phyloP scores from a whole-genome alignment of 2,797 vertebrate species.

The Pteronotus mesoamericanus region DNA sequence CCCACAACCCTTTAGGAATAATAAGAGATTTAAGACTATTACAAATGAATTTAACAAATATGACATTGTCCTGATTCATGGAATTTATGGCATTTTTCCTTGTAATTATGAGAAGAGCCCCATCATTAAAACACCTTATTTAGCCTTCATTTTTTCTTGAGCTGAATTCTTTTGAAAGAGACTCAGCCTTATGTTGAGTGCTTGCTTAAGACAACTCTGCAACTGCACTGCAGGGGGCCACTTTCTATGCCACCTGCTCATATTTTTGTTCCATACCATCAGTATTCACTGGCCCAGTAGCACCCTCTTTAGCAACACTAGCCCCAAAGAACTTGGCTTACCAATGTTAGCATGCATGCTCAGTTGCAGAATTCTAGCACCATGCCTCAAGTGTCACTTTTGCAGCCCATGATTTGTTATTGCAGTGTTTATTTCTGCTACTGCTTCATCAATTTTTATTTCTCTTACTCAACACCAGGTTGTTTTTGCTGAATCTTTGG shows the following conservation, averaged over 20 bases:
- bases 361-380: conserved; percentile 5
- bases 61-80: not conserved
- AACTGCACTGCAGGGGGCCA: not conserved
- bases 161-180: not conserved
- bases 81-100: not conserved
- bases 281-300: not conserved
- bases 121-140: not conserved
- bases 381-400: conserved; percentile 34
- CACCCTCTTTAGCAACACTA: not conserved
- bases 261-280: not conserved
- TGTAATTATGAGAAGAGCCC: not conserved
- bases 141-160: not conserved
- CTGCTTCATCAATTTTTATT: conserved; percentile 70
- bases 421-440: conserved; percentile 69
- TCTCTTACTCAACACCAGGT: conserved; percentile 64
- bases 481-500: conserved; percentile 67
- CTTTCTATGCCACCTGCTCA: not conserved
- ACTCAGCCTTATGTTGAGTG: not conserved
- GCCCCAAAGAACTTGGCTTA: not conserved
- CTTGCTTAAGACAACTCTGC: not conserved
- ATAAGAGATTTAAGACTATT: not conserved
- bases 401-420: conserved; percentile 56
- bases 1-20: not conserved
- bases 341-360: not conserved
- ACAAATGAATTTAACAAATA: not conserved